Conservation (phyloP, 2,888 invertebrate species). For the Tipula lateralis region DNA sequence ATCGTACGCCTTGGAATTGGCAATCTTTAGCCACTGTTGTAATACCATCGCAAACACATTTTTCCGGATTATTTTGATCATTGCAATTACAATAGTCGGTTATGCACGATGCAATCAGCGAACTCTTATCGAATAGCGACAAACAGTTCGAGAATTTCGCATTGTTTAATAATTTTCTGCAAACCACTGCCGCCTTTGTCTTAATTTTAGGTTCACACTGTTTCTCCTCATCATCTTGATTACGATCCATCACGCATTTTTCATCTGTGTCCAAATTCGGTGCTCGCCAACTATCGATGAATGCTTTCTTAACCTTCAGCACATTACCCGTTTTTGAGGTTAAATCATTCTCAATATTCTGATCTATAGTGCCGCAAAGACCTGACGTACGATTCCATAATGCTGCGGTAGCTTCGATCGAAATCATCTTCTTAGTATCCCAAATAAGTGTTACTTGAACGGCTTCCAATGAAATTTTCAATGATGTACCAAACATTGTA, state of each 20-base stretch:
- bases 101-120: slow-evolving; percentile 66
- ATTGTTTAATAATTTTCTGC: slow-evolving; percentile 59
- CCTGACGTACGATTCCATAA: slow-evolving; percentile 78
- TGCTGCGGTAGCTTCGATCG: slow-evolving; percentile 61
- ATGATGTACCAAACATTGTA: slow-evolving; percentile 64
- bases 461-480: slow-evolving; percentile 63
- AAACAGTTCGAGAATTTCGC: slow-evolving; percentile 63
- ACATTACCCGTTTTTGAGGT: slow-evolving; percentile 55
- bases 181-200: slow-evolving; percentile 55
- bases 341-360: slow-evolving; percentile 64
- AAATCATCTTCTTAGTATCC: slow-evolving; percentile 66
- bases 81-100: slow-evolving; percentile 75
- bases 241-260: slow-evolving; percentile 43
- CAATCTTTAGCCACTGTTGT: slow-evolving; percentile 76
- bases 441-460: slow-evolving; percentile 67
- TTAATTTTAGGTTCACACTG: slow-evolving; percentile 41
- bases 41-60: slow-evolving; percentile 72
- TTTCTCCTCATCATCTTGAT: slow-evolving; percentile 37
- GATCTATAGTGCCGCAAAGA: slow-evolving; percentile 75
- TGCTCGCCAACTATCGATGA: slow-evolving; percentile 46
- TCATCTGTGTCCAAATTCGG: slow-evolving; percentile 38
- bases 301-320: slow-evolving; percentile 44
- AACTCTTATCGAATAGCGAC: slow-evolving; percentile 60
- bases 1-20: slow-evolving; percentile 57
- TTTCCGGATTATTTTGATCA: slow-evolving; percentile 52